Base-by-base conservation (phyloP, 2,113 vertebrate genomes). In the Callocephalon fimbriatum region DNA sequence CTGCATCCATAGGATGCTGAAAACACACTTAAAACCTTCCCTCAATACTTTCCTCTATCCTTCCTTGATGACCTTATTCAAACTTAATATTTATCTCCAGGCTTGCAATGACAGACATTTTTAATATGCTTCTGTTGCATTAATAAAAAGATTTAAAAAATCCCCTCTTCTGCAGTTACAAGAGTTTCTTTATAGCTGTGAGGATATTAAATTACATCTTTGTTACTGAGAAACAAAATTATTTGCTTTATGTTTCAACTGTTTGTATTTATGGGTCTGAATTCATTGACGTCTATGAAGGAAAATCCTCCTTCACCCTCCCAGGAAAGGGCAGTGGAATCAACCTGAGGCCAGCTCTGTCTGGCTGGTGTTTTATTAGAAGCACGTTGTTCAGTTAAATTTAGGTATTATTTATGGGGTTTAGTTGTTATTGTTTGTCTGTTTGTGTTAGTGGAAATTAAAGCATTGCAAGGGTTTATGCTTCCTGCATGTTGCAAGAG, bases 51-150 rank as follows among this genome's bases (percentile, higher is more conserved):
- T 63, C 25, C 12, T 66, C 42, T 66, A 1, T 23, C 20, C 27
- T 70, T 92, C 44, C 37, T 76, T 15, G 3, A 7, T 15, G 37
- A 75, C 82, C 66, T 79, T 65, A 86, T 35, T 79, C 0, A 0
- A 95, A 90, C 42, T n/a, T 76, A 68, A 29, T 53, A 20, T 47
- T 92, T 82, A 79, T 47, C 65, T 65, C 58, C 47, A 72, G 77
- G 66, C 42, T 86, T 76, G 45, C 40, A 68, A 86, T 62, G 87
- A 72, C 54, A 90, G 80, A 68, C 59, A 86, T 74, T 91, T 91
- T 81, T 84, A 93, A 93, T 94, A 77, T 35, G 62, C 15, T 92
- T 44, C 70, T 93, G 50, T 88, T 95, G 38, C 73, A 85, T 94
- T 92, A 92, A 92, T 90, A 97, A 81, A 72, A 86, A 91, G 23